Evolutionary conservation across 2,797 vertebrate genomes (phyloP), one percentile per base, ranked within the genome.

Genomic region (Ceryle rudis): DNA sequence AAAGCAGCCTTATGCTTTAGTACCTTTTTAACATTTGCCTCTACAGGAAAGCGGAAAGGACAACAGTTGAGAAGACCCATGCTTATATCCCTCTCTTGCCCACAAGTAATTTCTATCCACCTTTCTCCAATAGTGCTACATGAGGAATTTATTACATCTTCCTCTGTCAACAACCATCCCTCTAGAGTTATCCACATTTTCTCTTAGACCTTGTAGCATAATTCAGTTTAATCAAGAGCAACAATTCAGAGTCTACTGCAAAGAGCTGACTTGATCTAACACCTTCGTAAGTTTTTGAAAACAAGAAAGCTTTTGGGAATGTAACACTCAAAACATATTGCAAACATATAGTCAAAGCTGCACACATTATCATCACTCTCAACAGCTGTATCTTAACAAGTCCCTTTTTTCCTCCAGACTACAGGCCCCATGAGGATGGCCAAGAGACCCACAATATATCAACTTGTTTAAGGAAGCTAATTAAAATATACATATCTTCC

Each of bases 81-180:
- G 11, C 8, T 14, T 58, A 39, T 58, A 39, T 57, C 28, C 7
- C 62, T 39, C 26, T 49, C 26, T 26, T 1, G 3, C 28, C 16
- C 46, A 61, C 22, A 72, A 37, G 10, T 52, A 46, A 55, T 39
- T 83, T 74, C 35, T 60, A 39, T 31, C 16, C 3, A 20, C 8
- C 15, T 88, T 31, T 60, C 16, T 33, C n/a, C 25, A 29, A 6
- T 0, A 80, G 15, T 7, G 17, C n/a, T 37, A 77, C 10, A 21
- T 3, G 0, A 71, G 6, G 14, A 49, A 9, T 78, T 86, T 7
- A 9, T 22, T 64, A 23, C 0, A 0, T 55, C 33, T 58, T 70
- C 7, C 20, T 26, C 57, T 52, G 37, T 28, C 52, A 80, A 39
- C 8, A 46, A 6, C 5, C 10, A 16, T 18, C 47, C 28, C 17